Percentiles rank a stretch among this genome's conserved stretches.
These are phyloP conservation scores for Lordiphosa mommai DNA, from an alignment of 1,140 invertebrate genomes.

Conservation along the genomic window DNA sequence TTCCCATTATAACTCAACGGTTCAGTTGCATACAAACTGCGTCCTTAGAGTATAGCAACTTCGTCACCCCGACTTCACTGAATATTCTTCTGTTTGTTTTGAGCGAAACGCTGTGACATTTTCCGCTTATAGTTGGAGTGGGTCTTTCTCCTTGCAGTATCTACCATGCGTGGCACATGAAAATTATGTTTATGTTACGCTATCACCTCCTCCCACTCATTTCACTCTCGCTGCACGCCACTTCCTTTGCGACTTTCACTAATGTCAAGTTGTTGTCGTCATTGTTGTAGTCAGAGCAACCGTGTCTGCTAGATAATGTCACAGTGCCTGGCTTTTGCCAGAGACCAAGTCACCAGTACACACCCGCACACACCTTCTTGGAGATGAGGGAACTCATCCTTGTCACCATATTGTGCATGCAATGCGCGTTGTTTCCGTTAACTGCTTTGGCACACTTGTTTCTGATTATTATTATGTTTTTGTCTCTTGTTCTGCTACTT, in stretches of 20 bases:
- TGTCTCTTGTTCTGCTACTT: constrained; percentile 61
- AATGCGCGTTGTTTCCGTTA: constrained; percentile 75
- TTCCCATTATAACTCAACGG: too few relatives aligned
- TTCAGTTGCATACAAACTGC: too few relatives aligned
- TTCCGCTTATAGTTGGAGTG: constrained; percentile 2
- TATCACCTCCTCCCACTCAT: constrained; percentile 12
- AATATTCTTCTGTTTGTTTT: constrained; percentile 1
- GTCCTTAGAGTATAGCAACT: too few relatives aligned
- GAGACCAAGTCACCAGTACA: constrained; percentile 6
- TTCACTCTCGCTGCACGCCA: constrained; percentile 62
- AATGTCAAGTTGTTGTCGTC: constrained; percentile 71
- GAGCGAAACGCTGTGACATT: constrained; percentile 6
- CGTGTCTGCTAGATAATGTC: constrained; percentile 74
- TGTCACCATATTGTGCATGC: constrained; percentile 67
- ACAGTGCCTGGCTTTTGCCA: constrained; percentile 37
- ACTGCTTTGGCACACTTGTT: constrained; percentile 77
- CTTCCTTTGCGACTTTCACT: constrained; percentile 74
- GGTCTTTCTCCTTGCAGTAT: constrained; percentile 19
- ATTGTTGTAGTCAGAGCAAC: constrained; percentile 49
- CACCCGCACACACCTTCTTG: neutral
- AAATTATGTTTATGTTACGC: constrained; percentile 69
- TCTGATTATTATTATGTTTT: constrained; percentile 77
- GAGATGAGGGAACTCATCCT: constrained; percentile 40
- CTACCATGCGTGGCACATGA: constrained; percentile 61
- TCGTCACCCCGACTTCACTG: too few relatives aligned